Conservation (phyloP, 2,888 invertebrate genomes). For the Schizotus pectinicornis region DNA sequence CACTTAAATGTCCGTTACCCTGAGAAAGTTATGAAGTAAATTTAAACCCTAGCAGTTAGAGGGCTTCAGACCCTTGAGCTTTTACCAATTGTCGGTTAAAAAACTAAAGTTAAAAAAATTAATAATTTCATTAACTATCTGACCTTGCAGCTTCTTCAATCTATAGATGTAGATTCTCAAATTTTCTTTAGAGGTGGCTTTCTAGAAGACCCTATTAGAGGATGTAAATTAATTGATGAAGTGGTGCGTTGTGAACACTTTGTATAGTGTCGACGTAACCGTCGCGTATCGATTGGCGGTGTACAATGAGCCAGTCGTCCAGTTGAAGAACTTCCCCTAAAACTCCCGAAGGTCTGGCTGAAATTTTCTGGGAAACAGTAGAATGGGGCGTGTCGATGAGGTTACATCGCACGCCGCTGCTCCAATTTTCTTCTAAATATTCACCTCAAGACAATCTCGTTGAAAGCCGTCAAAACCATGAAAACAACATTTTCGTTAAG, state of each 20-base stretch:
- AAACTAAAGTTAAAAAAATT: too few relatives aligned
- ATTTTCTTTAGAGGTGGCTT: too few relatives aligned
- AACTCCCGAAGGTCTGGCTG: conserved; percentile 20
- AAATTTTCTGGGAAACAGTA: conserved; percentile 45
- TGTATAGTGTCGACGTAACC: conserved; percentile 25
- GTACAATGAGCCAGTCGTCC: conserved; percentile 31
- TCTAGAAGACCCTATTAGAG: too few relatives aligned
- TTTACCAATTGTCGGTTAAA: too few relatives aligned
- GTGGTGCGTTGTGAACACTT: not conserved
- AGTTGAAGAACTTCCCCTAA: conserved; percentile 23
- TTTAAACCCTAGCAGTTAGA: too few relatives aligned
- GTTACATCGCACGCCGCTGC: conserved; percentile 37
- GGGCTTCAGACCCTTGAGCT: too few relatives aligned
- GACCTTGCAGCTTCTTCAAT: too few relatives aligned
- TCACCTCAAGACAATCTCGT: conserved; percentile 2
- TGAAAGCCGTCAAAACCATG: not conserved
- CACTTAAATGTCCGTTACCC: too few relatives aligned
- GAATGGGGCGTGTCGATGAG: conserved; percentile 56
- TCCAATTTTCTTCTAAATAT: conserved; percentile 17
- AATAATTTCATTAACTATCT: too few relatives aligned
- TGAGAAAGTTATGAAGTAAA: too few relatives aligned
- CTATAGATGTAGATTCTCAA: too few relatives aligned
- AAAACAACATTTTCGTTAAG: not conserved
- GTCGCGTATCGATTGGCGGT: conserved; percentile 41
- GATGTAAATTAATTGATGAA: not conserved